Percentiles rank a stretch among this genome's conserved stretches.
These are phyloP conservation scores for Macrocentrus cingulum DNA, from an alignment of 1,140 invertebrate species.

Conservation along the genomic window DNA sequence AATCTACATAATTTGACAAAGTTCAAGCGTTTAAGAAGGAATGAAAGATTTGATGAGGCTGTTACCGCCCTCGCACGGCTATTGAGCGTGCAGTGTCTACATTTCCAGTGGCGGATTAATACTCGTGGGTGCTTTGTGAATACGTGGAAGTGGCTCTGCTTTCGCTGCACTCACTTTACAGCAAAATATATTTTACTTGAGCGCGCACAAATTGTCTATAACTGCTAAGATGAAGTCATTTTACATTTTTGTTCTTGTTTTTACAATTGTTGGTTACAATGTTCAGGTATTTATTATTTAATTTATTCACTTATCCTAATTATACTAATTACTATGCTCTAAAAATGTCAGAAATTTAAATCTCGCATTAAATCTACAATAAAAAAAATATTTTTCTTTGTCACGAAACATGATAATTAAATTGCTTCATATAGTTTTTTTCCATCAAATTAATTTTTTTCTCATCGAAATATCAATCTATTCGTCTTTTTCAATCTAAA, in stretches of 20 bases:
- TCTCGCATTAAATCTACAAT: no score
- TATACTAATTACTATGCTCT: not conserved
- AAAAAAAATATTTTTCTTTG: no score
- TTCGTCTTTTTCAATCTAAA: no score
- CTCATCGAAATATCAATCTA: no score
- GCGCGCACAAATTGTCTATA: not conserved
- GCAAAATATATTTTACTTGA: no score
- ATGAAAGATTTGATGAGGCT: not conserved
- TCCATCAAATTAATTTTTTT: no score
- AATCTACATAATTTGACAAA: not conserved
- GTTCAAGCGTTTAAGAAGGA: slow-evolving; percentile 2
- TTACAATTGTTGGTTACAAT: not conserved
- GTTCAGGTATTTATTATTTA: not conserved
- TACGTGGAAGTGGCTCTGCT: slow-evolving; percentile 11
- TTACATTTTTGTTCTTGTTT: not conserved
- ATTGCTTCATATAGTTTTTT: no score
- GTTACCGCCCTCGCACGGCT: slow-evolving; percentile 4
- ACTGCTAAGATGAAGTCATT: not conserved
- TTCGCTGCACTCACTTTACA: not conserved
- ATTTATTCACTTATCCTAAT: not conserved
- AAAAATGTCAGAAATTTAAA: not conserved
- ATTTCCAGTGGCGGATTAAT: slow-evolving; percentile 5
- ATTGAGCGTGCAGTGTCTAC: not conserved
- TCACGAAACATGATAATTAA: no score
- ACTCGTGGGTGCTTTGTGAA: not conserved